Conservation (phyloP, 2,888 invertebrate genomes). For the Cantharis nigra region DNA sequence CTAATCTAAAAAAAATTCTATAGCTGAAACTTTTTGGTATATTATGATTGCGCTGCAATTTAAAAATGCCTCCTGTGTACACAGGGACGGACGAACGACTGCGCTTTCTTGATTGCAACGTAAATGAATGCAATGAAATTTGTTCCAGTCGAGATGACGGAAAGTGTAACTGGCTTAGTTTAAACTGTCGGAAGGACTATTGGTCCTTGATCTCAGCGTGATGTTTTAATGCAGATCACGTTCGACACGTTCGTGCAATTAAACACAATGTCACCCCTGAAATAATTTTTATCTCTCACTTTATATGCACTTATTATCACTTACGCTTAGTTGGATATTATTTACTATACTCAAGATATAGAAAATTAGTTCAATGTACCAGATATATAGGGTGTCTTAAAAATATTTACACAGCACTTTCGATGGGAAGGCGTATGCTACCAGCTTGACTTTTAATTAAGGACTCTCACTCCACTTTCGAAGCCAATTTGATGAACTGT, state of each 20-base stretch:
- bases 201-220: conserved; percentile 32
- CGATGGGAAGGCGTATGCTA: neutral
- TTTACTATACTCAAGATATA: neutral
- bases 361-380: neutral
- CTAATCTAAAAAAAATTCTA: conserved; percentile 13
- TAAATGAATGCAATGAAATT: conserved; percentile 33
- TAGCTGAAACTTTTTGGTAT: neutral
- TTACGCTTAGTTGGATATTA: neutral
- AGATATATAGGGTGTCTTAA: neutral
- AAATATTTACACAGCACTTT: neutral
- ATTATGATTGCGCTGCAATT: neutral
- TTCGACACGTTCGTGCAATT: conserved; percentile 52
- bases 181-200: conserved; percentile 45
- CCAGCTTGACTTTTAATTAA: neutral
- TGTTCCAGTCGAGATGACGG: conserved; percentile 31
- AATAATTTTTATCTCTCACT: neutral
- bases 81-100: neutral
- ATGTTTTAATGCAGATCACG: conserved; percentile 49
- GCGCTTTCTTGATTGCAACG: conserved; percentile 29
- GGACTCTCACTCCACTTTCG: neutral
- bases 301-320: neutral
- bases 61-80: neutral
- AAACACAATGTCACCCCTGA: conserved; percentile 37
- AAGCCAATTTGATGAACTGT: neutral
- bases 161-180: conserved; percentile 48